These are phyloP conservation scores for Tipula vernalis DNA, from an alignment of 2,888 invertebrate species.

Conservation along the genomic window DNA sequence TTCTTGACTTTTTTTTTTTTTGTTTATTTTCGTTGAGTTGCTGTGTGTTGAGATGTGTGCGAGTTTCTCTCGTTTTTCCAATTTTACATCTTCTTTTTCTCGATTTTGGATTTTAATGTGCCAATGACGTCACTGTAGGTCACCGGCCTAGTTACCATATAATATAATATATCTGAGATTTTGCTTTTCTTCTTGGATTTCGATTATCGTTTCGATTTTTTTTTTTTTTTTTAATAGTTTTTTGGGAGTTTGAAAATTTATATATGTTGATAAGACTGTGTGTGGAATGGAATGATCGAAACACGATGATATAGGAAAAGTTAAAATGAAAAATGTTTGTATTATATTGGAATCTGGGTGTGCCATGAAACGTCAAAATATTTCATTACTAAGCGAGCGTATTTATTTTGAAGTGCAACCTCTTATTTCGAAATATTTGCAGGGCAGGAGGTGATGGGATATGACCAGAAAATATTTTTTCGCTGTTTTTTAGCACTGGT, in stretches of 20 bases:
- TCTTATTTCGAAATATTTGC: too few relatives aligned
- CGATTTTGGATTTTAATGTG: neutral
- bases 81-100: neutral
- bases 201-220: neutral
- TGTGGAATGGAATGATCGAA: neutral
- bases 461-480: too few relatives aligned
- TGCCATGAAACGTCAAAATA: neutral
- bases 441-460: neutral
- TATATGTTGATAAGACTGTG: neutral
- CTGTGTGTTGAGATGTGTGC: neutral
- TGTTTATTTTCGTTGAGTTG: neutral
- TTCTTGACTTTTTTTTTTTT: neutral
- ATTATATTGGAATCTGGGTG: neutral
- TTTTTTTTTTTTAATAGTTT: neutral
- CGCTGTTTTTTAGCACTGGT: too few relatives aligned
- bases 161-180: neutral
- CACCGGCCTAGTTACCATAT: conserved; percentile 28
- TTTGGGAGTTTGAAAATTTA: neutral
- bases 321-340: neutral
- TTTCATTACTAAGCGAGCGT: neutral
- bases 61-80: neutral
- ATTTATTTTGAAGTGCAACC: too few relatives aligned
- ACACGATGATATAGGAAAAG: neutral
- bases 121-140: conserved; percentile 34
- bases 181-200: neutral